Evolutionary conservation across 2,888 invertebrate genomes (phyloP).

Genomic region (Cactoblastis cactorum): DNA sequence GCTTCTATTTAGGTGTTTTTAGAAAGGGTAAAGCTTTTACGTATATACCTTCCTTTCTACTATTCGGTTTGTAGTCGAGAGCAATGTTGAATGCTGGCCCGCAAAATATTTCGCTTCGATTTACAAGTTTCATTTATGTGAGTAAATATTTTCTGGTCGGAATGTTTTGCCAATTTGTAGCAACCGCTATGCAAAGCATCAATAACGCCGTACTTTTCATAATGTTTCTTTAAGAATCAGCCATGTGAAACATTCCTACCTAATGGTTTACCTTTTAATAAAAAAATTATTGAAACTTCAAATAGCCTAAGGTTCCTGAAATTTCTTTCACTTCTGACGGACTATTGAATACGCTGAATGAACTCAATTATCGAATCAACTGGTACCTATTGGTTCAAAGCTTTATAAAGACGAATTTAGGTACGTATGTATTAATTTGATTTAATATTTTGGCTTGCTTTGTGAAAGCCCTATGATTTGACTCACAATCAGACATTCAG

Average conservation of each 20-base stretch:
- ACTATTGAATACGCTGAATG: not conserved
- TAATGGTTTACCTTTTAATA: not conserved
- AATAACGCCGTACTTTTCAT: conserved; percentile 11
- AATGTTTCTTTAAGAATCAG: conserved; percentile 6
- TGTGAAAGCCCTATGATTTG: no score
- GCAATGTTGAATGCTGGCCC: conserved; percentile 58
- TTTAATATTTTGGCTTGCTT: no score
- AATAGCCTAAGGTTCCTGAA: not conserved
- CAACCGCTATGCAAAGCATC: conserved; percentile 13
- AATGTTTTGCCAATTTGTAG: conserved; percentile 50
- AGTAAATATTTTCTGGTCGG: conserved; percentile 50
- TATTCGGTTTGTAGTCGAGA: conserved; percentile 67
- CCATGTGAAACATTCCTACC: not conserved
- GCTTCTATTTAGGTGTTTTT: conserved; percentile 75
- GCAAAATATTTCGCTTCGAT: conserved; percentile 71
- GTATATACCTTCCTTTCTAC: conserved; percentile 75
- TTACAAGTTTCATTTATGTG: conserved; percentile 66
- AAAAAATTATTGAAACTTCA: not conserved
- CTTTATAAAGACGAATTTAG: not conserved
- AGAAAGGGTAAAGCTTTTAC: conserved; percentile 77
- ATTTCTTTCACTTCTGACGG: not conserved
- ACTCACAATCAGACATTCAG: no score
- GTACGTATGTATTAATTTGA: no score
- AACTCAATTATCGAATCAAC: conserved; percentile 3
- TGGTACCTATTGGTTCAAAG: conserved; percentile 2